phyloP scores from a whole-genome alignment of 2,113 vertebrate species.

The Sphyrna mokarran region DNA sequence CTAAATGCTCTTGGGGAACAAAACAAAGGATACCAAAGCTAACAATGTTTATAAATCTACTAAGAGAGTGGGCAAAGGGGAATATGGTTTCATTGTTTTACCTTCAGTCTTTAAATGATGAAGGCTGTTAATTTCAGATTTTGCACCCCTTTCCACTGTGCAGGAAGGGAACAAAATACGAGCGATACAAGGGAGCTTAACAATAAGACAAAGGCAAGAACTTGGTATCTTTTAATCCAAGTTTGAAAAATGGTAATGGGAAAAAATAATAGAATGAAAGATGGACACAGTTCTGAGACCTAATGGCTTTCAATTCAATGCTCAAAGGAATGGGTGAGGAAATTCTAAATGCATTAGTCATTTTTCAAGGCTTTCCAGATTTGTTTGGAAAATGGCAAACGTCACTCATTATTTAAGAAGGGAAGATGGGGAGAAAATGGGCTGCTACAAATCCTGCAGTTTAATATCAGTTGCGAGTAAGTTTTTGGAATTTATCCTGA shows the following conservation, averaged over 20 bases:
- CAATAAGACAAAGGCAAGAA: background rate
- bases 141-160: background rate
- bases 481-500: background rate
- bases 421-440: background rate
- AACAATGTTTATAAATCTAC: background rate
- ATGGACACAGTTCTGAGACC: background rate
- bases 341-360: background rate
- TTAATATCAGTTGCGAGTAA: background rate
- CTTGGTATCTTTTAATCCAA: background rate
- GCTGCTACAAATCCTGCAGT: background rate
- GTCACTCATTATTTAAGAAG: background rate
- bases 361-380: background rate
- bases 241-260: background rate
- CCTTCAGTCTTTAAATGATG: too few species aligned
- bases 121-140: background rate
- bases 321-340: background rate
- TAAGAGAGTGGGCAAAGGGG: background rate
- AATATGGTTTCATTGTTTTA: background rate
- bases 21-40: background rate
- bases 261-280: background rate
- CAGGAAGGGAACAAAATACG: background rate
- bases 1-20: background rate
- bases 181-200: background rate
- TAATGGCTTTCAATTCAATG: background rate
- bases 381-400: slow-evolving; percentile 16